Evolutionary conservation across 1,140 invertebrate species (phyloP), one percentile per base, ranked within the genome.

Genomic region (Anadara kagoshimensis): DNA sequence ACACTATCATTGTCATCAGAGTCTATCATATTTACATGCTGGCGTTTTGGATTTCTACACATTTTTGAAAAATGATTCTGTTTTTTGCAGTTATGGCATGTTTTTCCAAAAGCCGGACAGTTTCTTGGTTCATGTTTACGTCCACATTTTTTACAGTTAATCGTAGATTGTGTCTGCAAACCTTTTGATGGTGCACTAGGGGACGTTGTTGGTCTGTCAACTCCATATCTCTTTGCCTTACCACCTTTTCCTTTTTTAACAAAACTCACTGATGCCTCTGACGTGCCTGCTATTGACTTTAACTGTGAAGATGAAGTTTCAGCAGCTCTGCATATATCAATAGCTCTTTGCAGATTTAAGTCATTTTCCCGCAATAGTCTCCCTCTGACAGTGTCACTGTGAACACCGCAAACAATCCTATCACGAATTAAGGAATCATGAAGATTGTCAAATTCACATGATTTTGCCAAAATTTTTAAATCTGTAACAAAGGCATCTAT

Each of bases 371-470:
- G 54, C 36, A 71, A 49, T 26, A 71, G 69, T 24, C 61, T 56
- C n/a, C 51, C 44, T 24, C 69, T 29, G 5, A 63, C 57, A 43
- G 36, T 56, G 11, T 62, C 44, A 41, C 49, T 61, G 22, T 26
- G 14, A 14, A 73, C 54, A 4, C 79, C 73, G 24, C 75, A 65
- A n/a, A 80, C 76, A 29, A 80, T 75, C 36, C 54, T 22, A 44
- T 80, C 69, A 14, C 61, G 29, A 7, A 78, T 59, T 4, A 78
- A 18, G 12, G 69, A 58, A 47, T 80, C 79, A 29, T 69, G 29
- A 43, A 79, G 49, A 7, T 59, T 22, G 16, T 45, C 53, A 62
- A 69, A 80, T 18, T 66, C 49, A 63, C 75, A 78, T 14, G 56
- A 68, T 51, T 72, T 73, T 43, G 59, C 57, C n/a, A 63, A 29